Base-by-base conservation (phyloP, 2,113 vertebrate genomes). In the Odocoileus virginianus region DNA sequence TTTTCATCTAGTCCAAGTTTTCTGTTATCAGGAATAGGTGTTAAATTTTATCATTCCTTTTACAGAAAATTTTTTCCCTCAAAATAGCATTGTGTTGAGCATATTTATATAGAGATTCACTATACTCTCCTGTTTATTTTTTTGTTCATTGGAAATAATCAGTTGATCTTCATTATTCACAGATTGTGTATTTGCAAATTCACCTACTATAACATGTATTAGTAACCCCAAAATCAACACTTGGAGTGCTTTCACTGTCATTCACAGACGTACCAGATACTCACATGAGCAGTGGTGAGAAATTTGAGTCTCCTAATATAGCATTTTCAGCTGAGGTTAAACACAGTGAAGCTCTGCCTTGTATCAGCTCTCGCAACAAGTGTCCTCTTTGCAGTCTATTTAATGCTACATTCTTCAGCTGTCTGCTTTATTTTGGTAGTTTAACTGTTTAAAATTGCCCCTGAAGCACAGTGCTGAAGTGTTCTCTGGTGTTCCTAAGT, bases 1-100 rank as follows among this genome's bases (percentile, higher is more conserved):
- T 93, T 94, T 91, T 87, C 19, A 52, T 97, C 45, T 92, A 74
- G 16, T 74, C 87, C 23, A 84, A 3, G 57, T 84, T 95, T 95
- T 88, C 40, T 93, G 2, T 87, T 93, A 36, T 13, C 30, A 95
- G n/a, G 23, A 91, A 45, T 55, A 87, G 40, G 45, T 93, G 17
- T 88, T 83, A 82, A 64, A 78, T 96, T 96, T 92, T 86, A 79
- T 33, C 52, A 81, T 54, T 76, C 12, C 16, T 81, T 71, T 58
- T 58, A 23, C 13, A 91, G 40, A n/a, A 87, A 15, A 71, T 21
- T 64, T 86, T 79, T 89, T 15, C 45, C 19, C 17, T 50, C 30
- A 81, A 92, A 92, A 87, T 95, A 50, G 47, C 83, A 76, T 94
- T 55, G 7, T 50, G 7, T 86, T 96, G 67, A 92, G 36, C 86